Percentiles rank a stretch among this genome's conserved stretches.
Evolutionary conservation across 1,140 invertebrate genomes (phyloP).

Genomic region (Tetragnatha versicolor): DNA sequence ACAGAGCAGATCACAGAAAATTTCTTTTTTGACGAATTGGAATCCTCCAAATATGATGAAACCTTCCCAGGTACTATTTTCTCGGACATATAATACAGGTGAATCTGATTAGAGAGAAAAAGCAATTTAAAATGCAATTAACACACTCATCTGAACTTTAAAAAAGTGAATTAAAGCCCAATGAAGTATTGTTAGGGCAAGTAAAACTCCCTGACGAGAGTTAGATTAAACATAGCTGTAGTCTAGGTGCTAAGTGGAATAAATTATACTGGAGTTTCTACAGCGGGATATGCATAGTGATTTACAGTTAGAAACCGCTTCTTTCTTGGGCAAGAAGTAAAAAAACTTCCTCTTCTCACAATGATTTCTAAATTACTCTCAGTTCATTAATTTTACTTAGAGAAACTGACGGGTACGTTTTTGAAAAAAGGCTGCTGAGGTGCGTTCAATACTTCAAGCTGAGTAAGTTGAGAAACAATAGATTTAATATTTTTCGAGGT

Average conservation of each 20-base stretch:
- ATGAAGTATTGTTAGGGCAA: neutral
- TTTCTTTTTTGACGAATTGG: no score
- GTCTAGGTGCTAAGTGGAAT: neutral
- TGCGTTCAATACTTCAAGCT: neutral
- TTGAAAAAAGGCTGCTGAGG: neutral
- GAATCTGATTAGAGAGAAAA: neutral
- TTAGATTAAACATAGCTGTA: slow-evolving; percentile 10
- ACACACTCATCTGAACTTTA: neutral
- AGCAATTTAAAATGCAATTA: slow-evolving; percentile 22
- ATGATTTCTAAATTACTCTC: slow-evolving; percentile 18
- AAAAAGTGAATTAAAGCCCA: slow-evolving; percentile 18
- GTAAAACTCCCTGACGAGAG: neutral
- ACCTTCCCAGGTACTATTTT: no score
- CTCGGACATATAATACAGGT: no score
- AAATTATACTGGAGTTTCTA: neutral
- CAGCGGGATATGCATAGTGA: neutral
- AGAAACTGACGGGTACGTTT: neutral
- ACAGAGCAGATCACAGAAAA: no score
- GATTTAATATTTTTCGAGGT: neutral
- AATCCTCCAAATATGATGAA: no score
- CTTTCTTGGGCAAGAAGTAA: no score
- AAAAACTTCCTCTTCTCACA: neutral
- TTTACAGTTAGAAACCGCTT: no score
- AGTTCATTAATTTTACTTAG: slow-evolving; percentile 14
- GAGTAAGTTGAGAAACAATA: neutral